Conservation (phyloP, 1,140 invertebrate genomes). For the Episyrphus balteatus region DNA sequence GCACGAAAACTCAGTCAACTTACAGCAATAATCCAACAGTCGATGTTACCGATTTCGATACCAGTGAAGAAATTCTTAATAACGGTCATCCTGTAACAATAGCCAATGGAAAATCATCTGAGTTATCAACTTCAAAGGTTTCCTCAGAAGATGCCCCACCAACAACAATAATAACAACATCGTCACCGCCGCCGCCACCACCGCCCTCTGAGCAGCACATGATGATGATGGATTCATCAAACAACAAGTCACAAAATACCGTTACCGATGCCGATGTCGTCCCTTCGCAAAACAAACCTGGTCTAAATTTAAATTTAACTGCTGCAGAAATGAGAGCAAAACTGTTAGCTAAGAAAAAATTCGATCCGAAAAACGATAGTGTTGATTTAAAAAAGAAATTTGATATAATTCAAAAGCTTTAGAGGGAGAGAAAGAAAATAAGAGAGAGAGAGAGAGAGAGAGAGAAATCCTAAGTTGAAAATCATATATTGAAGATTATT, state of each 20-base stretch:
- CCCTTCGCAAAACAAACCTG: conserved; percentile 1
- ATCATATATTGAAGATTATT: no score
- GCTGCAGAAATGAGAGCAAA: conserved; percentile 78
- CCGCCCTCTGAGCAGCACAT: conserved; percentile 20
- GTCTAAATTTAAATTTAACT: conserved; percentile 72
- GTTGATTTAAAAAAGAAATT: conserved; percentile 86
- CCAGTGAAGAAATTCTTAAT: conserved; percentile 10
- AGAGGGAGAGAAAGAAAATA: no score
- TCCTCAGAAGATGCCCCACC: neutral
- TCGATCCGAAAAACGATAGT: conserved; percentile 76
- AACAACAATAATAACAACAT: conserved; percentile 22
- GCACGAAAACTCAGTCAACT: conserved; percentile 24
- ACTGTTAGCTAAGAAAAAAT: conserved; percentile 70
- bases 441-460: no score
- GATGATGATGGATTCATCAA: conserved; percentile 11
- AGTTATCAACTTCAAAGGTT: neutral
- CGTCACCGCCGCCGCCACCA: conserved; percentile 20
- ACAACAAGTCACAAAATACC: conserved; percentile 14
- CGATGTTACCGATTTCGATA: conserved; percentile 18
- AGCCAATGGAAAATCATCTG: neutral
- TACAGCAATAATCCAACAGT: conserved; percentile 24
- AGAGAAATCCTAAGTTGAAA: no score
- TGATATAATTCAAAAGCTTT: conserved; percentile 83
- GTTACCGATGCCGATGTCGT: conserved; percentile 7
- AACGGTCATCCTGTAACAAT: conserved; percentile 11